Evolutionary conservation across 92 coral and sea anemone species (phyloP), one percentile per base, ranked within the genome.

Genomic region (Micromussa lordhowensis): DNA sequence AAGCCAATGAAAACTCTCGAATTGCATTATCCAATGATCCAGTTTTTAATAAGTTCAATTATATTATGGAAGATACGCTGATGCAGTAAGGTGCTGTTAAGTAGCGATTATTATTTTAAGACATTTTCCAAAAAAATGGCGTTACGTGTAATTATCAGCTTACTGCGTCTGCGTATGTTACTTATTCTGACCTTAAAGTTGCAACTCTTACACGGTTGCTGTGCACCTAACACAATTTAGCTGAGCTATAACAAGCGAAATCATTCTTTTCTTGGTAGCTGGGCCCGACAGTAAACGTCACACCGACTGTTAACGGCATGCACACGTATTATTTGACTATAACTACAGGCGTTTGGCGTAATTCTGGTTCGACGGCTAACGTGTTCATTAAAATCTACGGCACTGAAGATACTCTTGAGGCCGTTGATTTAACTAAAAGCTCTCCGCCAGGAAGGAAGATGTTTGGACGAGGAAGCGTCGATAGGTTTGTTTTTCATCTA

Each of bases 291-390:
- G 71, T 84, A 35, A 31, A 83, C 30, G 15, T 83, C 3, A 83
- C 34, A 55, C 53, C 26, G 35, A 22, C 69, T 16, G 34, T 79
- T 35, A 85, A 83, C 48, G 92, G 87, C 59, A 89, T 89, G 5
- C 88, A 82, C 59, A 54, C 82, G 2, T 95, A 95, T 87, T 91
- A 93, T 34, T 85, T 95, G 48, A 86, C 98, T 2, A 44, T 93
- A 35, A 91, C 82, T 19, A 95, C 98, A 9, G 98, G 96, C 14
- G 94, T 95, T 84, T 95, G 98, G 98, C 78, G 91, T 77, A 92
- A 95, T 28, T 92, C 92, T 71, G 96, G 98, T 1, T 93, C 98
- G 0, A 93, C 98, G 4, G 94, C 98, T 4, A 95, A 87, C 53
- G 96, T 95, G 51, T 94, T 92, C 14, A 72, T 93, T 74, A 80